A percentile compares a stretch with the other conserved stretches of the same genome.
Evolutionary conservation across 2,888 invertebrate genomes (phyloP).

Genomic region (Belgica antarctica): DNA sequence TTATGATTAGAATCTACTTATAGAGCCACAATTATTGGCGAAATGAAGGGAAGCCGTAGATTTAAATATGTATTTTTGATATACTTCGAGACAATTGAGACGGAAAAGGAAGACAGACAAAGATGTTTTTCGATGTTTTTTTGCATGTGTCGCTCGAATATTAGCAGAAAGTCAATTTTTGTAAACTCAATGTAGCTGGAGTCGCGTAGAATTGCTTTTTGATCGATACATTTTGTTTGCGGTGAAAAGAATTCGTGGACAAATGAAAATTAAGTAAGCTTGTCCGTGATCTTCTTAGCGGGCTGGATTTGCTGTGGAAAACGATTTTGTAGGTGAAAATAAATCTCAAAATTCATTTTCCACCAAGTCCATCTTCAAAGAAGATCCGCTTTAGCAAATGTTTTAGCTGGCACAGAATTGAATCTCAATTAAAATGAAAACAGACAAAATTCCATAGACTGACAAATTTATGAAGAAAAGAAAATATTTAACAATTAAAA

Average conservation of each 20-base stretch:
- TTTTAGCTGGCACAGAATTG: slow-evolving; percentile 6
- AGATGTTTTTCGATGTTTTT: not conserved
- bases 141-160: slow-evolving; percentile 8
- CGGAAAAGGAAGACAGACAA: not conserved
- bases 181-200: not conserved
- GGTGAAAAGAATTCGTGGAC: not conserved
- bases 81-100: not conserved
- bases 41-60: not conserved
- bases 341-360: no score
- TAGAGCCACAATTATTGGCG: not conserved
- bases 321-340: not conserved
- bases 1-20: slow-evolving; percentile 11
- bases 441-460: slow-evolving; percentile 4
- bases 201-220: not conserved
- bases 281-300: no score
- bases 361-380: no score
- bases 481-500: not conserved
- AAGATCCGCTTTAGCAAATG: not conserved
- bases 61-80: slow-evolving; percentile 23
- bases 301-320: not conserved
- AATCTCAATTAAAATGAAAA: not conserved
- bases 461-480: slow-evolving; percentile 3
- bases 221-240: not conserved
- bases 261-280: no score
- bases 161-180: slow-evolving; percentile 8